Base-by-base conservation (phyloP, 2,888 invertebrate genomes). In the Stomorhina lunata region DNA sequence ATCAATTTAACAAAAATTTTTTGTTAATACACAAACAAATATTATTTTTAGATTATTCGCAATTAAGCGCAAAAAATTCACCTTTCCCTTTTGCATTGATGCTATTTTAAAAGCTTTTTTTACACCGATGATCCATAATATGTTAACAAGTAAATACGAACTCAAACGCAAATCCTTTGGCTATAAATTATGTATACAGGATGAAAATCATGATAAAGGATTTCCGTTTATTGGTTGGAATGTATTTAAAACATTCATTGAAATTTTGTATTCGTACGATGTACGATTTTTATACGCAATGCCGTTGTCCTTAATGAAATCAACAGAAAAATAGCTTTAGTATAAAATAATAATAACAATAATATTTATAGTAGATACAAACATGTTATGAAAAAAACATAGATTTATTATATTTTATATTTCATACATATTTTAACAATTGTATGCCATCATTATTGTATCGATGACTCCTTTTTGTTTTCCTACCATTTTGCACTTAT, bases 231-330 rank as follows among this genome's bases (percentile, higher is more conserved):
- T 55, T 78, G 77, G 66, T 48, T 76, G 50, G 4, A 22, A 69
- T 77, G n/a, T 63, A n/a, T 77, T 61, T 72, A n/a, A 75, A 76
- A 81, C 53, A 72, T 66, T 71, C 59, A 72, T 57, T 68, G 77
- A 68, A n/a, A n/a, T n/a, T n/a, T n/a, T 53, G 59, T 77, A 25
- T 61, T n/a, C n/a, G n/a, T n/a, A n/a, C n/a, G n/a, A n/a, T n/a
- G n/a, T n/a, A n/a, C 45, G 17, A 72, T 32, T 61, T 50, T 50
- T 48, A 71, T 37, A 69, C 71, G n/a, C 68, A 32, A 43, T 37
- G 45, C n/a, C 20, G 45, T n/a, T 20, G 27, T 50, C 12, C 27
- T 61, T 43, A 55, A 45, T 32, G 40, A 43, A 55, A 68, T 55
- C 53, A 55, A 40, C 17, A 55, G 53, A 17, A 22, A 37, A 72